Conservation (phyloP, 2,113 vertebrate genomes). For the Anas platyrhynchos region DNA sequence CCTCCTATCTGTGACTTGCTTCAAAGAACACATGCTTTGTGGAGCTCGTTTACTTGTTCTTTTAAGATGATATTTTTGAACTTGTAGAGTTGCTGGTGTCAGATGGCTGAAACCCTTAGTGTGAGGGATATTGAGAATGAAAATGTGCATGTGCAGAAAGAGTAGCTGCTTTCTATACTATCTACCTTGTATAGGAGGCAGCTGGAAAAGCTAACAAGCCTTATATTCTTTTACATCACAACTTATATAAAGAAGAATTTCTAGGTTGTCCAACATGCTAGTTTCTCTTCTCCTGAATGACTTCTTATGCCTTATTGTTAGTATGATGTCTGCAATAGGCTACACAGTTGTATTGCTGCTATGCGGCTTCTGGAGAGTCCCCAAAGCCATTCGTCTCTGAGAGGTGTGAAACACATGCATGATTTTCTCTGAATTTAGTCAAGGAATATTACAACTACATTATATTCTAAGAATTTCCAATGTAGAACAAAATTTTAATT, state of each 20-base stretch:
- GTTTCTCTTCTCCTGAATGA: neutral
- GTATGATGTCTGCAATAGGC: neutral
- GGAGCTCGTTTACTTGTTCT: neutral
- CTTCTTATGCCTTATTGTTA: neutral
- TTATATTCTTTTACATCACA: neutral
- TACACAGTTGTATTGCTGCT: rapidly evolving
- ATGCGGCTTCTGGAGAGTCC: neutral
- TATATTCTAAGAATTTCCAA: neutral
- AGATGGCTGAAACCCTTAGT: neutral
- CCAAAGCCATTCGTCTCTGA: neutral
- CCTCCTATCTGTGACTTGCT: neutral
- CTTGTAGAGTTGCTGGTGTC: neutral
- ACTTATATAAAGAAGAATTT: neutral
- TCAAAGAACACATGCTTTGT: neutral
- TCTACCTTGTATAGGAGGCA: neutral
- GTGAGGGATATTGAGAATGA: neutral
- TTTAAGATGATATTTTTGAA: neutral
- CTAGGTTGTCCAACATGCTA: neutral
- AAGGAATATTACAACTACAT: neutral
- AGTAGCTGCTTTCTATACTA: neutral
- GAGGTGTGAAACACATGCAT: rapidly evolving
- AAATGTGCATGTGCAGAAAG: rapidly evolving
- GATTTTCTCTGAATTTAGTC: neutral
- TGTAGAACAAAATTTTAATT: rapidly evolving
- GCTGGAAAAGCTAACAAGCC: neutral